Conservation (phyloP, 2,888 invertebrate genomes). For the Leptinotarsa peninsularis region DNA sequence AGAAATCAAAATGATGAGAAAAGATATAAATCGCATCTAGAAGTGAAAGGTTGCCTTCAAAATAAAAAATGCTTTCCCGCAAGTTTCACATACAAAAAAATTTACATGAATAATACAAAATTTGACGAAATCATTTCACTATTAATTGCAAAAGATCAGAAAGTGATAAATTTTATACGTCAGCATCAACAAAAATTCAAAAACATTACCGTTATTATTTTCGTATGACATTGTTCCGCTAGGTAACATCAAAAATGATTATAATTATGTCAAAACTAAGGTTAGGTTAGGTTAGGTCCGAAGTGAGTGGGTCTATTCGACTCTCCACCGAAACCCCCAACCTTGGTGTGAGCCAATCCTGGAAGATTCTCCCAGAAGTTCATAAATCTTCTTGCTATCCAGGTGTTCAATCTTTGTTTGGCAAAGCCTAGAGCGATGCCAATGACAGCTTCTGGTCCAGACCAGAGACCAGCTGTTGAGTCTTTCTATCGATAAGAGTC, state of each 20-base stretch:
- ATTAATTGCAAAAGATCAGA: background rate
- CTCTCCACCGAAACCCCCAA: no score
- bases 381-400: no score
- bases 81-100: background rate
- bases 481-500: no score
- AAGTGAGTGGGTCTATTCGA: no score
- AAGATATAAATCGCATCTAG: background rate
- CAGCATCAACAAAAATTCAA: background rate
- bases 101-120: background rate
- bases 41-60: constrained; percentile 3
- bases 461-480: no score
- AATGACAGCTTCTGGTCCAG: no score
- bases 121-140: background rate
- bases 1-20: background rate
- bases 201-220: background rate
- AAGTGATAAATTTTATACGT: background rate
- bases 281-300: no score
- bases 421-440: no score
- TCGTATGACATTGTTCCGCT: background rate
- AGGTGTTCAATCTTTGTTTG: no score
- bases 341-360: no score
- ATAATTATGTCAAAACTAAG: no score
- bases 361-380: no score
- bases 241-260: background rate
- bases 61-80: background rate